These are phyloP conservation scores for Bombycilla garrulus DNA, from an alignment of 2,113 vertebrate genomes.

Conservation along the genomic window DNA sequence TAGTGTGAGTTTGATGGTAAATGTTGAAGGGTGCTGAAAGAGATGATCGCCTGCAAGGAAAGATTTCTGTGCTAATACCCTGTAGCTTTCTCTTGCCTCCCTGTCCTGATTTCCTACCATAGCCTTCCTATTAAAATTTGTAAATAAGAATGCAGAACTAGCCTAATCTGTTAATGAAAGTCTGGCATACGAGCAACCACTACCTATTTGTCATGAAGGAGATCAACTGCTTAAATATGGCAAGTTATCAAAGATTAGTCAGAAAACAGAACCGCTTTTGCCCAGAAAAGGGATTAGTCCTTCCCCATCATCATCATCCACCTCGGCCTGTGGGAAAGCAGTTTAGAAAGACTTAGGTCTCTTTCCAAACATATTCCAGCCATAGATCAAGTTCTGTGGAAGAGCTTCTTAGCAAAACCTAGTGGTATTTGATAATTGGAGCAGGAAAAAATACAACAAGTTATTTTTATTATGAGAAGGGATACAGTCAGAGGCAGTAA, in stretches of 20 bases:
- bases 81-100: neutral
- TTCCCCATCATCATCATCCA: neutral
- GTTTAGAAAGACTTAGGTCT: neutral
- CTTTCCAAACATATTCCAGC: neutral
- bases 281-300: conserved; percentile 29
- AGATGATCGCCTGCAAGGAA: neutral
- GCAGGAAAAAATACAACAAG: neutral
- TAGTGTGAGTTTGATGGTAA: fast-evolving
- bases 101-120: neutral
- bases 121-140: neutral
- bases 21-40: neutral
- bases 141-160: conserved; percentile 8
- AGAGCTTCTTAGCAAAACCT: neutral
- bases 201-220: neutral
- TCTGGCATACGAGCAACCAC: neutral
- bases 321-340: neutral
- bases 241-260: conserved; percentile 34
- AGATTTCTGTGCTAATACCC: neutral
- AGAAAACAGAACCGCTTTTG: neutral
- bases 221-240: conserved; percentile 22
- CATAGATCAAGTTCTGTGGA: neutral
- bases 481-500: neutral
- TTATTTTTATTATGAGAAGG: neutral
- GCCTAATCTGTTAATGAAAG: neutral
- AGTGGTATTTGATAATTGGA: neutral